A percentile compares a stretch with the other conserved stretches of the same genome.
Conservation (phyloP, 2,113 vertebrate species). For the Nansenia antarctica region DNA sequence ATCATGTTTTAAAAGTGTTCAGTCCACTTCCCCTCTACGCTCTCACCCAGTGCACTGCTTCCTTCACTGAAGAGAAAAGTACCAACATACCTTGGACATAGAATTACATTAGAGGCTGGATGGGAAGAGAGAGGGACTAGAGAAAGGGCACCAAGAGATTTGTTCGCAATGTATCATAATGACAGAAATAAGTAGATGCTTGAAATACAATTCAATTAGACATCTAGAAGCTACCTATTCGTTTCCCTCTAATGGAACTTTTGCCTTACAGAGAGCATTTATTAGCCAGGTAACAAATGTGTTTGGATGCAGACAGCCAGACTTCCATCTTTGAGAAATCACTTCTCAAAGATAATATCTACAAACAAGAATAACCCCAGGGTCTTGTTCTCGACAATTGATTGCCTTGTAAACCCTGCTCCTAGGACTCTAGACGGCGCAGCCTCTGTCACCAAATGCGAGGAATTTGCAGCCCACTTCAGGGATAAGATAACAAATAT, state of each 20-base stretch:
- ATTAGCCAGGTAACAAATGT: conserved; percentile 32
- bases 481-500: too few species aligned
- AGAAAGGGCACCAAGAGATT: conserved; percentile 1
- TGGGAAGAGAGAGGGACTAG: not conserved
- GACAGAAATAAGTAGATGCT: conserved; percentile 1
- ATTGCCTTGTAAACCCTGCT: too few species aligned
- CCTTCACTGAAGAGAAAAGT: not conserved
- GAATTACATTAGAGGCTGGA: not conserved
- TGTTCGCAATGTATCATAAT: not conserved
- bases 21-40: not conserved
- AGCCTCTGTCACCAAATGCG: too few species aligned
- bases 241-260: conserved; percentile 21
- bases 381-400: too few species aligned
- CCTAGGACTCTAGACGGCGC: too few species aligned
- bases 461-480: too few species aligned
- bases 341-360: too few species aligned
- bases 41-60: not conserved
- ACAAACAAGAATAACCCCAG: too few species aligned
- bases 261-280: conserved; percentile 37
- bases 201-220: conserved; percentile 20
- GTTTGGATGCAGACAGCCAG: conserved; percentile 5
- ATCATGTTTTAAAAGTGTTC: not conserved
- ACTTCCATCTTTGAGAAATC: too few species aligned
- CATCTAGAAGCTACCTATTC: too few species aligned
- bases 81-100: not conserved